Base-by-base conservation (phyloP, 2,888 invertebrate species). In the Rosalia funebris region DNA sequence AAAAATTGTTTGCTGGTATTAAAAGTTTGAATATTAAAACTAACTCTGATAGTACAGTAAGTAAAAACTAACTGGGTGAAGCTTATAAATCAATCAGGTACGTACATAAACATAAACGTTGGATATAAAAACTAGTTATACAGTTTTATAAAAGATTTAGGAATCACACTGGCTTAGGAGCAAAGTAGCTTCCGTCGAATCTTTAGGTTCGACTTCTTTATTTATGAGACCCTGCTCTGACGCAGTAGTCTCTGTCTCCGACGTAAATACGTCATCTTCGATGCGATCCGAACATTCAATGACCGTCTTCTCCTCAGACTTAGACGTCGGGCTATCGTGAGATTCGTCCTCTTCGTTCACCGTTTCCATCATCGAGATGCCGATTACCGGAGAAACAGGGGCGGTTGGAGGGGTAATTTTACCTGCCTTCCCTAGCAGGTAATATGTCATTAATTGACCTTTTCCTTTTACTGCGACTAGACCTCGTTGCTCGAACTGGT, bases 381-480 rank as follows among this genome's bases (percentile, higher is more conserved):
- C 73, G 25, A 73, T 69, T 10, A 72, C 68, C 2, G 80, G 80
- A 1, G 79, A 79, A 1, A 79, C 76, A 4, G 80, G 80, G 2
- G 76, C 80, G 12, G 80, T 80, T 0, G 79, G 79, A 14, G 79
- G 79, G 3, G 77, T 78, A n/a, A 73, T 76, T 71, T 79, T 80
- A 19, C 78, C 79, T 2, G 82, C 81, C 77, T 85, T 85, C 69
- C 89, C 90, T 78, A 87, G 84, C 68, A 98, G 83, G 79, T 96
- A 97, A 82, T 95, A 97, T 1, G 97, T 98, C 90, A 96, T 92
- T 58, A 98, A 86, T 79, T 96, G 92, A 10, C 98, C 98, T 83
- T 98, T 98, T 70, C 98, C 98, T 82, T 98, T 98, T 42, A 98
- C 98, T 37, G 93, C 91, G 10, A 98, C 96, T 61, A 96, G 84